Evolutionary conservation across 2,888 invertebrate genomes (phyloP).

Genomic region (Ennomos quercinarius): DNA sequence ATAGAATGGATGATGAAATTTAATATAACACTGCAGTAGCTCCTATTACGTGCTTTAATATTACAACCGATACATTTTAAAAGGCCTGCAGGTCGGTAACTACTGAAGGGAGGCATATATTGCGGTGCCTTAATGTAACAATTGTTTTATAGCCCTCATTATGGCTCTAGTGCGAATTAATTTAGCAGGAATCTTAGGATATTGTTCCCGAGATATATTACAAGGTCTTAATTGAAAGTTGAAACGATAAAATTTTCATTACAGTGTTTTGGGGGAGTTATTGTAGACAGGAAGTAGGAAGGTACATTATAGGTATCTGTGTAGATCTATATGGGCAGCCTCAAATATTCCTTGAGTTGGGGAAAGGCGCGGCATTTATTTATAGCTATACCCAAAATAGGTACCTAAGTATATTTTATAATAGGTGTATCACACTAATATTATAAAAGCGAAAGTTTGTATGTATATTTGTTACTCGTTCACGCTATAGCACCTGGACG

Average conservation of each 20-base stretch:
- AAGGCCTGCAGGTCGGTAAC: slow-evolving; percentile 43
- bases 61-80: slow-evolving; percentile 36
- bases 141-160: slow-evolving; percentile 81
- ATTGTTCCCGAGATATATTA: slow-evolving; percentile 42
- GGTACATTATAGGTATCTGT: too few relatives aligned
- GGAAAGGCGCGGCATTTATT: too few relatives aligned
- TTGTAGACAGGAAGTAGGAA: neutral
- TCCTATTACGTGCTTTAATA: slow-evolving; percentile 23
- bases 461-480: too few relatives aligned
- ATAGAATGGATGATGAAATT: too few relatives aligned
- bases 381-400: too few relatives aligned
- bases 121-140: slow-evolving; percentile 63
- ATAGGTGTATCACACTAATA: too few relatives aligned
- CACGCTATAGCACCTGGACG: too few relatives aligned
- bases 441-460: too few relatives aligned
- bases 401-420: too few relatives aligned
- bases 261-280: slow-evolving; percentile 31
- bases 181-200: slow-evolving; percentile 44
- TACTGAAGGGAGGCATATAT: slow-evolving; percentile 63
- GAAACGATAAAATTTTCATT: slow-evolving; percentile 46
- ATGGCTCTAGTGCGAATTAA: slow-evolving; percentile 51
- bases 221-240: slow-evolving; percentile 43
- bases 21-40: too few relatives aligned
- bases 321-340: too few relatives aligned
- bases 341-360: too few relatives aligned